A percentile compares a stretch with the other conserved stretches of the same genome.
These are phyloP conservation scores for Lycia hirtaria DNA, from an alignment of 2,888 invertebrate genomes.

Conservation along the genomic window DNA sequence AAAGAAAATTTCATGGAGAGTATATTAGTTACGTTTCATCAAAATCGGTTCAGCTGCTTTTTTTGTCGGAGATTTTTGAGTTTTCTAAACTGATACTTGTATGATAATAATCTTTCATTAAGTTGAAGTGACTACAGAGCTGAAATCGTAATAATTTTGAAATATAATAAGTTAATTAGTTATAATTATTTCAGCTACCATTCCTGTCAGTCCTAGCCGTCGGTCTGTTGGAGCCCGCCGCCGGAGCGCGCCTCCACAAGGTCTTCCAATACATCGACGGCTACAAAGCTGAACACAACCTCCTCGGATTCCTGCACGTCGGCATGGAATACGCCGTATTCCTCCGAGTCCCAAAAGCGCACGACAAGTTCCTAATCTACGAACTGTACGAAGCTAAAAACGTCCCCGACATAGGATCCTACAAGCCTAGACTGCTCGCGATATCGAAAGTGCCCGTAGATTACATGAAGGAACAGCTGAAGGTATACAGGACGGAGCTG, in stretches of 20 bases:
- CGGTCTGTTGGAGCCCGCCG: slow-evolving; percentile 39
- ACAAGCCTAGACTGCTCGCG: slow-evolving; percentile 65
- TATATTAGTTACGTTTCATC: too few relatives aligned
- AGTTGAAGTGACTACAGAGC: too few relatives aligned
- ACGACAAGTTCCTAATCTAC: slow-evolving; percentile 66
- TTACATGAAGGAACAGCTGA: slow-evolving; percentile 69
- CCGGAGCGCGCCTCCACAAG: slow-evolving; percentile 66
- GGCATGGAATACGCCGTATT: slow-evolving; percentile 72
- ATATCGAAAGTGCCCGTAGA: slow-evolving; percentile 69
- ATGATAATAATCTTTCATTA: too few relatives aligned
- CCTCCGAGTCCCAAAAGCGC: slow-evolving; percentile 60
- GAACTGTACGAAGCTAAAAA: slow-evolving; percentile 73
- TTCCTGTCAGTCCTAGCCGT: slow-evolving; percentile 39
- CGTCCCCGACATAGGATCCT: slow-evolving; percentile 49
- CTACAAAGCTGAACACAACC: slow-evolving; percentile 61
- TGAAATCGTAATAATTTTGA: too few relatives aligned
- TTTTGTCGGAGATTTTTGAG: too few relatives aligned
- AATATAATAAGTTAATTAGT: background rate
- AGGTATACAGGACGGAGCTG: slow-evolving; percentile 60
- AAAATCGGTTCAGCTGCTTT: too few relatives aligned
- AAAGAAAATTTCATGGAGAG: too few relatives aligned
- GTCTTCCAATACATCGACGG: slow-evolving; percentile 74
- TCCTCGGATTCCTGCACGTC: slow-evolving; percentile 69
- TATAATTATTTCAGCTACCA: slow-evolving; percentile 49
- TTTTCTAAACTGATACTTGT: too few relatives aligned